phyloP scores from a whole-genome alignment of 2,888 invertebrate species.

The Zaprionus lineosus region DNA sequence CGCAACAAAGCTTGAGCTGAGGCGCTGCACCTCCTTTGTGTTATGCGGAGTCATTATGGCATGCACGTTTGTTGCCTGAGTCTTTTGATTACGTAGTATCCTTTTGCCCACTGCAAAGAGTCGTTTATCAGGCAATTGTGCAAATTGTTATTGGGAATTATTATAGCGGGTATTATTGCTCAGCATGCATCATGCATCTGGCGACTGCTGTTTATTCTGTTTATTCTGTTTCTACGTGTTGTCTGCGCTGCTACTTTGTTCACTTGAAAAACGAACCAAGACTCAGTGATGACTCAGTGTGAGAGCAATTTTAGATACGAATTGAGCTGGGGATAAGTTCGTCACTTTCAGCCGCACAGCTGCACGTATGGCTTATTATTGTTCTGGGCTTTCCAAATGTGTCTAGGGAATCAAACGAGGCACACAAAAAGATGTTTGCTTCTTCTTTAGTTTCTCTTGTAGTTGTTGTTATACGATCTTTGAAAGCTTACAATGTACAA shows the following conservation, averaged over 20 bases:
- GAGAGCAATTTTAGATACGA: conserved; percentile 42
- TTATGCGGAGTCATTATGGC: conserved; percentile 47
- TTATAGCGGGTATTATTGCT: conserved; percentile 41
- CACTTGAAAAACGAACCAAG: conserved; percentile 39
- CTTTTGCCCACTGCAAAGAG: conserved; percentile 59
- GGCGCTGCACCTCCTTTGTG: conserved; percentile 31
- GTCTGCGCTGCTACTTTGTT: conserved; percentile 2
- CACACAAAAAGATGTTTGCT: no score
- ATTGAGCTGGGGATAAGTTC: conserved; percentile 50
- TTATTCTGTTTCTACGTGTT: background rate
- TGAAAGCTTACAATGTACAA: no score
- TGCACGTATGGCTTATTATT: no score
- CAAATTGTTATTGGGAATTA: conserved; percentile 43
- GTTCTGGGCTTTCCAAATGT: no score
- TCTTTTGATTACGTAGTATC: conserved; percentile 62
- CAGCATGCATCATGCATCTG: conserved; percentile 65
- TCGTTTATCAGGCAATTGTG: conserved; percentile 52
- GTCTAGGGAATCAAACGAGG: no score
- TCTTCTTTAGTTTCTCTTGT: no score
- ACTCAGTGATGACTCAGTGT: conserved; percentile 61
- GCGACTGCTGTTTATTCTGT: conserved; percentile 6
- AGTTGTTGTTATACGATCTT: no score
- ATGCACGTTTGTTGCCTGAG: conserved; percentile 70
- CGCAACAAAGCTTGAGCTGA: conserved; percentile 8
- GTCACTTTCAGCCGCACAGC: conserved; percentile 35